These are phyloP conservation scores for Sebastes itinus DNA, from an alignment of 2,797 vertebrate genomes.

Conservation along the genomic window DNA sequence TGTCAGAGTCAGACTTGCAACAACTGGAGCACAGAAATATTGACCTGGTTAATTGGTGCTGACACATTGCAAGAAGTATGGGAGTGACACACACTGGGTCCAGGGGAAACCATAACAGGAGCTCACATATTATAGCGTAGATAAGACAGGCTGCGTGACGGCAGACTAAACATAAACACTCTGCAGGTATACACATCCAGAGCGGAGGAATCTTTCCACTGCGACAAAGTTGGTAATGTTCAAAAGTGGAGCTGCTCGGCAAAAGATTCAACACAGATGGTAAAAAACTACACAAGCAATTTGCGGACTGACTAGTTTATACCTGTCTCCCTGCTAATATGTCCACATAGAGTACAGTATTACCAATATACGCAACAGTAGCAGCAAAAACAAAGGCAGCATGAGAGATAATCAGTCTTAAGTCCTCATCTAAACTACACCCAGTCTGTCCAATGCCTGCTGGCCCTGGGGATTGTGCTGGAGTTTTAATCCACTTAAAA, in stretches of 20 bases:
- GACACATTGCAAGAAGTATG: slow-evolving; percentile 57
- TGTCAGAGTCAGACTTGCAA: slow-evolving; percentile 32
- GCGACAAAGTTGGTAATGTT: slow-evolving; percentile 54
- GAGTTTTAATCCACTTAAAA: slow-evolving; percentile 85
- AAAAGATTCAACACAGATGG: slow-evolving; percentile 46
- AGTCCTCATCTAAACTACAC: slow-evolving; percentile 83
- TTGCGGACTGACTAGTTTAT: slow-evolving; percentile 16
- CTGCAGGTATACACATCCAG: slow-evolving; percentile 65
- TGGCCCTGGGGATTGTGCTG: slow-evolving; percentile 79
- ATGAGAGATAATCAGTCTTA: slow-evolving; percentile 81
- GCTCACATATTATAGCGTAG: slow-evolving; percentile 37
- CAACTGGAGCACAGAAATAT: slow-evolving; percentile 64
- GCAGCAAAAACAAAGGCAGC: slow-evolving; percentile 75
- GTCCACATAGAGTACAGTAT: slow-evolving; percentile 32
- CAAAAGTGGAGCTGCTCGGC: slow-evolving; percentile 27
- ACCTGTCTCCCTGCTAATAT: slow-evolving; percentile 10
- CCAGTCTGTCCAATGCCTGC: slow-evolving; percentile 76
- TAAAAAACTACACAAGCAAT: slow-evolving; percentile 21
- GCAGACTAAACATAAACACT: slow-evolving; percentile 73
- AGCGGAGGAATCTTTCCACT: slow-evolving; percentile 55
- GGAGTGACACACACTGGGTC: slow-evolving; percentile 41
- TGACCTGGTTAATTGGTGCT: slow-evolving; percentile 71
- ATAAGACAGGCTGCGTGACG: slow-evolving; percentile 54
- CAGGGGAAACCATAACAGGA: slow-evolving; percentile 47
- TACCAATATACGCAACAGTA: slow-evolving; percentile 55